A percentile compares a stretch with the other conserved stretches of the same genome.
phyloP scores from a whole-genome alignment of 2,113 vertebrate genomes.

The Leptobrachium leishanense region DNA sequence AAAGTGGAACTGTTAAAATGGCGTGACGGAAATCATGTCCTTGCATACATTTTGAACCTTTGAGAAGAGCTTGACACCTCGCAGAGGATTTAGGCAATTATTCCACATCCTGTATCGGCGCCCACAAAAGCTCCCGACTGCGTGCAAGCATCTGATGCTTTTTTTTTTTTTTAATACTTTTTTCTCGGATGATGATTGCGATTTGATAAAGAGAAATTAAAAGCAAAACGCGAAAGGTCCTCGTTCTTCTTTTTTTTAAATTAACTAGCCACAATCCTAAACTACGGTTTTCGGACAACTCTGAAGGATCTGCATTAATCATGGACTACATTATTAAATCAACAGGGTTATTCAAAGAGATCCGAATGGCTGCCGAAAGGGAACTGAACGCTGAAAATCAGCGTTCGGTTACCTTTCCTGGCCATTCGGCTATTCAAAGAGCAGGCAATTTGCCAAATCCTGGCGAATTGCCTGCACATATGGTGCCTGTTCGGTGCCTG shows the following conservation, averaged over 20 bases:
- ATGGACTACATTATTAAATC: neutral
- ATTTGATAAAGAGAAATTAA: neutral
- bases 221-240: neutral
- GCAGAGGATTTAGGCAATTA: neutral
- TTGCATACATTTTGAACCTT: neutral
- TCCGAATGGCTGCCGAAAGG: too few species aligned
- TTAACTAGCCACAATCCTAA: neutral
- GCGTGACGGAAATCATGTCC: neutral
- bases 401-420: too few species aligned
- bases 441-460: too few species aligned
- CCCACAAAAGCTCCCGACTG: neutral
- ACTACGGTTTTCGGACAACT: conserved; percentile 5
- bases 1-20: neutral
- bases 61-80: neutral
- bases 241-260: neutral
- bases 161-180: neutral
- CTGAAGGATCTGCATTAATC: conserved; percentile 27
- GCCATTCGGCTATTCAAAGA: too few species aligned
- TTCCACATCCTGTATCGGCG: neutral
- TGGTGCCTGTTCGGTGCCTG: too few species aligned
- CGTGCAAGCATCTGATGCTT: neutral
- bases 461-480: too few species aligned
- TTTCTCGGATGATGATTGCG: neutral
- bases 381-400: too few species aligned
- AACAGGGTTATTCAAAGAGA: too few species aligned